Percentiles rank a stretch among this genome's conserved stretches.
These are phyloP conservation scores for Thunnus thynnus DNA, from an alignment of 2,113 vertebrate species.

Conservation along the genomic window DNA sequence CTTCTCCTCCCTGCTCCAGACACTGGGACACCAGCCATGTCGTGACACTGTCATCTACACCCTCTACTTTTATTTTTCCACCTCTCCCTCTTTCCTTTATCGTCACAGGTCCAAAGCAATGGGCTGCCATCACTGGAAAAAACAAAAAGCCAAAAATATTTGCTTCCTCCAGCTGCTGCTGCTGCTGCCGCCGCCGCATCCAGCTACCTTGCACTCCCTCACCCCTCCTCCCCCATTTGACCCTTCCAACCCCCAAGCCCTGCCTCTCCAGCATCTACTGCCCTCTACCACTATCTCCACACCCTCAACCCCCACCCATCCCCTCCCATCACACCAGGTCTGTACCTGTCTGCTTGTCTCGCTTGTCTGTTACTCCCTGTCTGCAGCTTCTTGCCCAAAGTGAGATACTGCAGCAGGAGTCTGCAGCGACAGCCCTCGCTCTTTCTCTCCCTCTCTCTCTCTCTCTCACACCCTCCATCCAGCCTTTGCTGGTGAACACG, in stretches of 20 bases:
- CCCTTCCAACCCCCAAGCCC: slow-evolving; percentile 58
- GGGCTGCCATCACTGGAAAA: slow-evolving; percentile 6
- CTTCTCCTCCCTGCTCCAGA: slow-evolving; percentile 63
- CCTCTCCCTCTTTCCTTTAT: slow-evolving; percentile 21
- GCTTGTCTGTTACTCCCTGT: slow-evolving; percentile 76
- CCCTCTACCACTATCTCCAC: slow-evolving; percentile 43
- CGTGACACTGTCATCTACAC: slow-evolving; percentile 71
- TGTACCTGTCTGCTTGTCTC: slow-evolving; percentile 79
- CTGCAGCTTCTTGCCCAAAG: slow-evolving; percentile 81
- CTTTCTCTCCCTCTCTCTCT: slow-evolving; percentile 62
- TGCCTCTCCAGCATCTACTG: slow-evolving; percentile 53
- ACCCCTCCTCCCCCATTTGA: slow-evolving; percentile 56
- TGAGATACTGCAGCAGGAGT: slow-evolving; percentile 83
- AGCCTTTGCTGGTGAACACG: slow-evolving; percentile 76
- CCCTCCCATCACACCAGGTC: slow-evolving; percentile 65
- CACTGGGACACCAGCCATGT: slow-evolving; percentile 70
- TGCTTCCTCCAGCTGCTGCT: slow-evolving; percentile 24
- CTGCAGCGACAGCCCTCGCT: slow-evolving; percentile 80
- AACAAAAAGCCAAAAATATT: slow-evolving; percentile 43
- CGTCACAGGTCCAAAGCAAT: slow-evolving; percentile 45
- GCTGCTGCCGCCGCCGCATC: slow-evolving; percentile 11
- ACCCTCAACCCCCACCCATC: slow-evolving; percentile 30
- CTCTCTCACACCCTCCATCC: slow-evolving; percentile 76
- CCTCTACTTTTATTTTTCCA: slow-evolving; percentile 42
- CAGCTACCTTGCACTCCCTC: neutral